Percentiles rank a stretch among this genome's conserved stretches.
Evolutionary conservation across 2,113 vertebrate species (phyloP).

Genomic region (Thalassarche chlororhynchos): DNA sequence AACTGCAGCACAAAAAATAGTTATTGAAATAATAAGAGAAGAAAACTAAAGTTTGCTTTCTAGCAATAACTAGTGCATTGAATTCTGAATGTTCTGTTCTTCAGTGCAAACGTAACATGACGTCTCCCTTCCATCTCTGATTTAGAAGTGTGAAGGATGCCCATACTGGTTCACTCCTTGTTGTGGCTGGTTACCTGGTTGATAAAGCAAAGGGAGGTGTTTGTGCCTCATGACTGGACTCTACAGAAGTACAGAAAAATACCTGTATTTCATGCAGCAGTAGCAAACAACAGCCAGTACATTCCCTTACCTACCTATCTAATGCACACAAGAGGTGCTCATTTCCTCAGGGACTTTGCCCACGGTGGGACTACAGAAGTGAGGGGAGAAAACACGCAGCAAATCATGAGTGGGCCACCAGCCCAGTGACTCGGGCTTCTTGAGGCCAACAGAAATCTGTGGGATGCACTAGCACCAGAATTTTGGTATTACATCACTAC

Average conservation of each 20-base stretch:
- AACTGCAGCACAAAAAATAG: constrained; percentile 46
- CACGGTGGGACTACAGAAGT: fast-evolving
- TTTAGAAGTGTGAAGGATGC: constrained; percentile 71
- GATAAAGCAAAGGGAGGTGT: not conserved
- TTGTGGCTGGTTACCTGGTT: constrained; percentile 75
- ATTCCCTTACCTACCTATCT: fast-evolving
- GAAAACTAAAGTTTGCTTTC: not conserved
- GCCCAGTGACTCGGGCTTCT: not conserved
- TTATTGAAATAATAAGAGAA: not conserved
- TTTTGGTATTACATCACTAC: not conserved
- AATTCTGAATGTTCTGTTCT: constrained; percentile 15
- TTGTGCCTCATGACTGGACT: not conserved
- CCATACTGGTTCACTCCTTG: constrained; percentile 69
- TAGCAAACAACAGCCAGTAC: not conserved
- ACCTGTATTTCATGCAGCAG: not conserved
- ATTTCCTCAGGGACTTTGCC: not conserved
- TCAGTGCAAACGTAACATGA: constrained; percentile 60
- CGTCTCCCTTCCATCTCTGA: not conserved
- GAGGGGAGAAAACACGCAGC: not conserved
- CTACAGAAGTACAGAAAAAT: too few relatives aligned
- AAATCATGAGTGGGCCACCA: not conserved
- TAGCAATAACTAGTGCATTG: constrained; percentile 39
- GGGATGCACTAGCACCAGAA: not conserved
- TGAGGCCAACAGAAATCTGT: not conserved
- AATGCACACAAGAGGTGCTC: fast-evolving